A percentile compares a stretch with the other conserved stretches of the same genome.
phyloP scores from a whole-genome alignment of 2,797 vertebrate species.

The Novumbra hubbsi region DNA sequence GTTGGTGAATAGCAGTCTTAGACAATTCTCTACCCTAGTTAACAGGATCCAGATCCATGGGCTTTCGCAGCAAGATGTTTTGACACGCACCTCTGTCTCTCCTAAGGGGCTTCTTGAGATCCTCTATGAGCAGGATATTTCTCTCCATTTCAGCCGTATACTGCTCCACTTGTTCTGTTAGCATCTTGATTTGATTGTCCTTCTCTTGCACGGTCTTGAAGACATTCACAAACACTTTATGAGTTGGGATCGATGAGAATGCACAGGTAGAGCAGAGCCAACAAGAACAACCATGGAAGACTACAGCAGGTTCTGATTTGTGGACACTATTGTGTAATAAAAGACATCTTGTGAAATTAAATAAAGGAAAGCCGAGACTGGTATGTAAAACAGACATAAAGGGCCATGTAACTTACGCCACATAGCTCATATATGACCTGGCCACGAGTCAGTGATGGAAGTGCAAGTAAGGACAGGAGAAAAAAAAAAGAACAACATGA shows the following conservation, averaged over 20 bases:
- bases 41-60: not conserved
- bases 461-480: constrained; percentile 28
- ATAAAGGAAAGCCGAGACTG: constrained; percentile 9
- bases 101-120: constrained; percentile 81
- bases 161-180: constrained; percentile 87
- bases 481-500: constrained; percentile 33
- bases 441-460: constrained; percentile 42
- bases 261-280: not conserved
- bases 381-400: constrained; percentile 19
- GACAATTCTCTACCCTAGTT: not conserved
- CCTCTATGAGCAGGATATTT: constrained; percentile 81
- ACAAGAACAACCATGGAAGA: not conserved
- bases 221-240: constrained; percentile 4
- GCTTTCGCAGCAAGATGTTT: constrained; percentile 2
- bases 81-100: constrained; percentile 77
- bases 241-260: constrained; percentile 14
- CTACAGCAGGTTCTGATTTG: constrained; percentile 17
- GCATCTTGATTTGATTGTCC: constrained; percentile 88
- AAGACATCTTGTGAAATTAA: constrained; percentile 23
- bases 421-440: constrained; percentile 82
- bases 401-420: constrained; percentile 70
- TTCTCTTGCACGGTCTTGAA: constrained; percentile 85
- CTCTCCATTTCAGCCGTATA: constrained; percentile 93
- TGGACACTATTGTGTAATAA: constrained; percentile 24
- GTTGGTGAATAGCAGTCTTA: not conserved